Percentiles rank a stretch among this genome's conserved stretches.
phyloP scores from a whole-genome alignment of 1,140 invertebrate species.

The Augochlora pura region DNA sequence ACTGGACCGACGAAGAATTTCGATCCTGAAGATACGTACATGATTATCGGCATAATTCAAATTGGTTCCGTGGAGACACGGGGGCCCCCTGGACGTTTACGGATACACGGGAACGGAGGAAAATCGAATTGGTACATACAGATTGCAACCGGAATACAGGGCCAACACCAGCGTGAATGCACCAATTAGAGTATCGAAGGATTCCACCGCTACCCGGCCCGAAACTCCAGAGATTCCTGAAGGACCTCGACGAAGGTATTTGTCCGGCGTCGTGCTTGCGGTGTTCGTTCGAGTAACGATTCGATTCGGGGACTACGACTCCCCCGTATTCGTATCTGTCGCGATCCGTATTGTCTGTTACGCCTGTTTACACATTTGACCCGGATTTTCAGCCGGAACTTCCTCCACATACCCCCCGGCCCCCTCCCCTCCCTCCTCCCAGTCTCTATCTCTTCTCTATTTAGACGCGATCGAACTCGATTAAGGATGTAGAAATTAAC shows the following conservation, averaged over 20 bases:
- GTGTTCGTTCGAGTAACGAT: constrained; percentile 68
- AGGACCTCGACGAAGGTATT: constrained; percentile 74
- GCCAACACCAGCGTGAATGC: constrained; percentile 71
- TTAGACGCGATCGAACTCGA: constrained; percentile 61
- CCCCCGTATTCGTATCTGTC: constrained; percentile 60
- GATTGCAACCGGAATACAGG: constrained; percentile 56
- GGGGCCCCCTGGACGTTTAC: constrained; percentile 32
- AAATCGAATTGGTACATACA: constrained; percentile 60
- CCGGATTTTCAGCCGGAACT: constrained; percentile 59
- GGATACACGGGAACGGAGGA: constrained; percentile 40
- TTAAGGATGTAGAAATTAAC: constrained; percentile 63
- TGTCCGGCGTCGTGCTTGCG: constrained; percentile 72
- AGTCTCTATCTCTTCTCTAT: constrained; percentile 16
- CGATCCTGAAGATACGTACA: constrained; percentile 46
- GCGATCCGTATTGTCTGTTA: constrained; percentile 55
- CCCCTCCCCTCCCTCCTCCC: too few relatives aligned
- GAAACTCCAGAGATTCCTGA: constrained; percentile 74
- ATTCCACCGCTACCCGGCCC: constrained; percentile 67
- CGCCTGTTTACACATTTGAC: constrained; percentile 64
- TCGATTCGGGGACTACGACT: constrained; percentile 65
- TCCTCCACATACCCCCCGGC: constrained; percentile 6
- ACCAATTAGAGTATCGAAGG: constrained; percentile 76
- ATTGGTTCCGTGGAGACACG: constrained; percentile 43
- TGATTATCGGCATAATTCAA: constrained; percentile 52
- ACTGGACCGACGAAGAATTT: constrained; percentile 45